Conservation (phyloP, 2,888 invertebrate species). For the Thymelicus acteon region DNA sequence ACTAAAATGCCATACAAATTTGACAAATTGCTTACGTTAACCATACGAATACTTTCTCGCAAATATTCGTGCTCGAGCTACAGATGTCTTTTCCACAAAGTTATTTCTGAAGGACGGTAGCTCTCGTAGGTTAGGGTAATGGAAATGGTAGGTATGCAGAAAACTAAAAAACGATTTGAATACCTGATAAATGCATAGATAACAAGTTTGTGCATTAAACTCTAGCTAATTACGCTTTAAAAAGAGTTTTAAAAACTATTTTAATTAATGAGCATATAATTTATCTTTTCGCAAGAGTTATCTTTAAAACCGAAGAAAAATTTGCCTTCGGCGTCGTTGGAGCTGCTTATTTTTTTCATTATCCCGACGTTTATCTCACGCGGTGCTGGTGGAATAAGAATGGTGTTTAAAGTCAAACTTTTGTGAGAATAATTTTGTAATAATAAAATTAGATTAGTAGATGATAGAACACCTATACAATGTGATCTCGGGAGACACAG, state of each 20-base stretch:
- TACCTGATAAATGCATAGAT: background rate
- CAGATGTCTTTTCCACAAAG: no score
- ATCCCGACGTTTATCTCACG: slow-evolving; percentile 1
- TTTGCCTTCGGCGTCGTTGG: background rate
- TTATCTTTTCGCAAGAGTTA: slow-evolving; percentile 15
- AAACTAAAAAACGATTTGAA: no score
- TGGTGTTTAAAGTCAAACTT: background rate
- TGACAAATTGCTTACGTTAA: no score
- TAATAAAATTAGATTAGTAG: background rate
- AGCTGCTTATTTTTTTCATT: slow-evolving; percentile 6
- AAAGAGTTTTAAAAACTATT: slow-evolving; percentile 17
- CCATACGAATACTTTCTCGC: no score
- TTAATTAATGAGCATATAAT: slow-evolving; percentile 27
- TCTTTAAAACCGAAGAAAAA: slow-evolving; percentile 3
- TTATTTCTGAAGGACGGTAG: no score
- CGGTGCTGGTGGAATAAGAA: background rate
- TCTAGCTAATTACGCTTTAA: slow-evolving; percentile 21
- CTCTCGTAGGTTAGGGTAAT: no score
- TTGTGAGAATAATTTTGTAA: background rate
- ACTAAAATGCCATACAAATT: no score
- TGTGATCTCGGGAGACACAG: no score
- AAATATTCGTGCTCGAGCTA: no score
- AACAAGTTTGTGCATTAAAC: background rate
- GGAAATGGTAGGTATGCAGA: no score
- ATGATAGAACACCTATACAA: background rate